A percentile compares a stretch with the other conserved stretches of the same genome.
Evolutionary conservation across 2,797 vertebrate genomes (phyloP).

Genomic region (Leptodactylus fallax): DNA sequence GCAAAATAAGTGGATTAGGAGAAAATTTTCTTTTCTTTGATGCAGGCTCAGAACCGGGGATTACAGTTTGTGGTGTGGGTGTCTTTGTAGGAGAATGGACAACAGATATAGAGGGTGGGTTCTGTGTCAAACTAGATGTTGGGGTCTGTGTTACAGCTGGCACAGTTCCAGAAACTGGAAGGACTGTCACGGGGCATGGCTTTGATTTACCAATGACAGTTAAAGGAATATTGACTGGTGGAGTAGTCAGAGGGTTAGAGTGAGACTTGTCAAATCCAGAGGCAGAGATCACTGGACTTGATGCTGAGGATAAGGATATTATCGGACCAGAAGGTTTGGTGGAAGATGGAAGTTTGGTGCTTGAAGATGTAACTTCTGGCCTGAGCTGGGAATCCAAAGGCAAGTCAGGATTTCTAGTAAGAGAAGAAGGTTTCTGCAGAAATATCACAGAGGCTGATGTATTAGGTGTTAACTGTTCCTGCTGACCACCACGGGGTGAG

Average conservation of each 20-base stretch:
- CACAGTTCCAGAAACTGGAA: not conserved
- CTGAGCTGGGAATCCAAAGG: not conserved
- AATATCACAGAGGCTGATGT: not conserved
- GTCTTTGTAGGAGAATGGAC: not conserved
- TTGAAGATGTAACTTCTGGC: not conserved
- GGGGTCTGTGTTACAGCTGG: not conserved
- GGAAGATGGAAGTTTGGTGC: not conserved
- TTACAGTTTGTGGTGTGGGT: not conserved
- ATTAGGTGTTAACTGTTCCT: not conserved
- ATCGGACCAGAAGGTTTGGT: not conserved
- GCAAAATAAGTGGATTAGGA: not conserved
- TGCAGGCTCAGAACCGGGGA: not conserved
- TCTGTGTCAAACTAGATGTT: not conserved
- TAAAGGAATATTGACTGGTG: not conserved
- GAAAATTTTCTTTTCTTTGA: slow-evolving; percentile 25
- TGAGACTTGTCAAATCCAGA: not conserved
- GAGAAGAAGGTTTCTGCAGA: not conserved
- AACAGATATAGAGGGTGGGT: not conserved
- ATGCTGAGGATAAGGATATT: not conserved
- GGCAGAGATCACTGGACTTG: not conserved
- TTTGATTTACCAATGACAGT: not conserved
- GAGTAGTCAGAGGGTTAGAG: not conserved
- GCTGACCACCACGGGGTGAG: not conserved
- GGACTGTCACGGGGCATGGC: not conserved
- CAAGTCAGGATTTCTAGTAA: not conserved